These are phyloP conservation scores for Loxodonta africana DNA, from an alignment of 2,113 vertebrate species.

Conservation along the genomic window DNA sequence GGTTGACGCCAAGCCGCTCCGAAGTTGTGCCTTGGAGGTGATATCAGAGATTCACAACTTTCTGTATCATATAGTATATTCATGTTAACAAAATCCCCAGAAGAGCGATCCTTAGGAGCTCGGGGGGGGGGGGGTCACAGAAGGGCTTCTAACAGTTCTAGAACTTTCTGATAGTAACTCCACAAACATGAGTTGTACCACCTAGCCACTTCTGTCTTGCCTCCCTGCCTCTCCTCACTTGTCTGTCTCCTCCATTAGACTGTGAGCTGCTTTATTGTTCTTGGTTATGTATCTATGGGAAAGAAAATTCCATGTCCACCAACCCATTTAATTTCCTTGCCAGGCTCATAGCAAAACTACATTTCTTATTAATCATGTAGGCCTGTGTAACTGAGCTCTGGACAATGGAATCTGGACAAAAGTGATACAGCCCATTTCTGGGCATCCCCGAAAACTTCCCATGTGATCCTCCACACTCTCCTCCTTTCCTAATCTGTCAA, in stretches of 20 bases:
- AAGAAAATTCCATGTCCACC: slow-evolving; percentile 3
- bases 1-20: background rate
- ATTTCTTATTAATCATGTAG: slow-evolving; percentile 40
- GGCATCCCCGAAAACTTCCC: slow-evolving; percentile 18
- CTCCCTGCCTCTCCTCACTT: background rate
- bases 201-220: slow-evolving; percentile 8
- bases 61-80: background rate
- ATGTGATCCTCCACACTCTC: background rate
- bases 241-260: background rate
- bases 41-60: background rate
- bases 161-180: slow-evolving; percentile 41
- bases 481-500: background rate
- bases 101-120: background rate
- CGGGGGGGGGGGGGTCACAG: background rate
- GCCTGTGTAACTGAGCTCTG: slow-evolving; percentile 15
- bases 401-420: slow-evolving; percentile 52
- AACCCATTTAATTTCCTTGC: slow-evolving; percentile 38
- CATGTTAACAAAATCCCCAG: background rate
- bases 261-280: background rate
- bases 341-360: background rate
- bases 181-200: background rate
- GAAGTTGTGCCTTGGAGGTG: background rate
- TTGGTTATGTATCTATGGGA: background rate
- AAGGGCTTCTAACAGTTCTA: slow-evolving; percentile 41
- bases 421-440: background rate